Evolutionary conservation across 1,140 invertebrate species (phyloP), one percentile per base, ranked within the genome.

Genomic region (Trigoniulus corallinus): DNA sequence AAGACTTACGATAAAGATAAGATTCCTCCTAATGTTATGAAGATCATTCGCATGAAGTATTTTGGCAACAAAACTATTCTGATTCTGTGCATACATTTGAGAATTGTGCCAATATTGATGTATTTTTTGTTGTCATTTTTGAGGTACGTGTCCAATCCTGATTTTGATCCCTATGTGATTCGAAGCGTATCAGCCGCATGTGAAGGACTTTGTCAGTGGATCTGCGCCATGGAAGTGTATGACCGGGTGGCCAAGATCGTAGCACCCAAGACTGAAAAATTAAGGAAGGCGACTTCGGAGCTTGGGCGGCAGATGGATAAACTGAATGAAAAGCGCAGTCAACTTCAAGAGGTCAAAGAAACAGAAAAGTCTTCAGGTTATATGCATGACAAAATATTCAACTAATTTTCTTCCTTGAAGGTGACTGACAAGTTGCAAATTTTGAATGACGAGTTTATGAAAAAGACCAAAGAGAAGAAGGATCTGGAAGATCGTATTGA

Each of bases 391-490:
- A 62, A 61, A 45, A 54, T 71, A 21, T 66, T 66, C 23, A 48
- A 54, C n/a, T 69, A 69, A 56, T 37, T 59, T 62, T 25, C 53
- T 56, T 20, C 43, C 61, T 29, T 44, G 58, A 68, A 86, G 66
- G 84, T 92, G 1, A 78, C 82, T 1, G 88, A 93, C 62, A 88
- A 88, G 61, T 65, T 98, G 26, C 92, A 97, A 71, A 80, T 83
- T 0, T 67, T 98, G 1, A 94, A 95, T 65, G 93, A 98, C 65
- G 86, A 94, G 64, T 94, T 97, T 68, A 88, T 92, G 0, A 88
- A 87, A 42, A 94, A 91, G 73, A 91, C 89, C 15, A 80, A 91
- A 47, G 91, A 94, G 61, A 97, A 97, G 69, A 93, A 94, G 62
- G 88, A 91, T 26, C 67, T 97, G 0, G 92, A 97, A 65, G 88